A percentile compares a stretch with the other conserved stretches of the same genome.
These are phyloP conservation scores for Campopleginae sp. DNA, from an alignment of 2,888 invertebrate species.

Conservation along the genomic window DNA sequence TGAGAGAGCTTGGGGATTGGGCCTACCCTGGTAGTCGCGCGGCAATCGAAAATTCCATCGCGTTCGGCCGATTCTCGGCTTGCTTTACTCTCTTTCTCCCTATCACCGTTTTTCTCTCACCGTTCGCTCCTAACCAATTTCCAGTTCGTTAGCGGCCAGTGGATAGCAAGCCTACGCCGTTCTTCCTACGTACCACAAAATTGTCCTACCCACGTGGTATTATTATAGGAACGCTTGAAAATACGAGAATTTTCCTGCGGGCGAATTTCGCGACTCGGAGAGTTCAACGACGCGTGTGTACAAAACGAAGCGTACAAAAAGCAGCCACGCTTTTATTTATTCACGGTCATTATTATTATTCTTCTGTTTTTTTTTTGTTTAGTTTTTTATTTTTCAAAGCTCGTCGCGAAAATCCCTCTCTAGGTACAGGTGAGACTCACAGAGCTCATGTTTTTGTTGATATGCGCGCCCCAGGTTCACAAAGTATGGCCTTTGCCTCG, in stretches of 20 bases:
- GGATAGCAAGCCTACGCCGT: slow-evolving; percentile 24
- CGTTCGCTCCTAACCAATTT: slow-evolving; percentile 56
- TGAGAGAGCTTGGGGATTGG: slow-evolving; percentile 6
- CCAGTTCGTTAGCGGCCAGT: slow-evolving; percentile 63
- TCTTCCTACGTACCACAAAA: slow-evolving; percentile 16
- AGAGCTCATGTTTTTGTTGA: background rate
- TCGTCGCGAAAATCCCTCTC: background rate
- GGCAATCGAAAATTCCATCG: slow-evolving; percentile 32
- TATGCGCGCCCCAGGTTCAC: background rate
- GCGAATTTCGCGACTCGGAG: slow-evolving; percentile 25
- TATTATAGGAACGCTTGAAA: slow-evolving; percentile 35
- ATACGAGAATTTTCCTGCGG: slow-evolving; percentile 22
- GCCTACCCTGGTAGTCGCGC: slow-evolving; percentile 13
- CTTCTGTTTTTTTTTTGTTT: background rate
- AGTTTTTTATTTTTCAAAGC: slow-evolving; percentile 17
- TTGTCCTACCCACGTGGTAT: slow-evolving; percentile 14
- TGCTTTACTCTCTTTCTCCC: background rate
- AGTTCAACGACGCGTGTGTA: slow-evolving; percentile 26
- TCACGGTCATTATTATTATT: slow-evolving; percentile 12
- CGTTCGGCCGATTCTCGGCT: slow-evolving; percentile 5
- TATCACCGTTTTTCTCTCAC: slow-evolving; percentile 21
- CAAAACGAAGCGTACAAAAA: slow-evolving; percentile 32
- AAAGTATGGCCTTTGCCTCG: background rate
- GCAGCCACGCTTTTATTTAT: slow-evolving; percentile 24
- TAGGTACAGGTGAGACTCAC: background rate